Conservation (phyloP, 2,888 invertebrate genomes). For the Biston stratarius region DNA sequence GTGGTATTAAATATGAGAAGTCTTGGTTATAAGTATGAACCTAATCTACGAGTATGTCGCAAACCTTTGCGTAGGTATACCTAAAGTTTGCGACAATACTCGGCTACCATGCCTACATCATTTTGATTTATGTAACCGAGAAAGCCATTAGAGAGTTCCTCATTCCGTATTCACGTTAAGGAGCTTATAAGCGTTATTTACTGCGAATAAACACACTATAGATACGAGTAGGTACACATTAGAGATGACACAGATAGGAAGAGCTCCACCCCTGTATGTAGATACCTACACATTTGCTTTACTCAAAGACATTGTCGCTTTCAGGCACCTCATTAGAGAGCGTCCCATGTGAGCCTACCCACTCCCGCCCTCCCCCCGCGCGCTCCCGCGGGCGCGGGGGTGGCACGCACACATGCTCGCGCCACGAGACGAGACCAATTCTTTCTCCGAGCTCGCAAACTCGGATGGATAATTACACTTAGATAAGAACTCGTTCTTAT, state of each 20-base stretch:
- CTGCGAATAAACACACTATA: conserved; percentile 58
- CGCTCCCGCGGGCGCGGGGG: conserved; percentile 38
- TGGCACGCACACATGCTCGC: conserved; percentile 50
- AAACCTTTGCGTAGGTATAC: not conserved
- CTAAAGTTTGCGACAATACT: conserved; percentile 20
- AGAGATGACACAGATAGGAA: conserved; percentile 62
- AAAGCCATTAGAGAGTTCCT: conserved; percentile 44
- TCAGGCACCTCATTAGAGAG: conserved; percentile 87
- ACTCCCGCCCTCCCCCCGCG: conserved; percentile 58
- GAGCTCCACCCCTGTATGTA: conserved; percentile 78
- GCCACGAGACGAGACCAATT: conserved; percentile 73
- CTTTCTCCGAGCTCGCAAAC: conserved; percentile 83
- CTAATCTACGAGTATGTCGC: not conserved
- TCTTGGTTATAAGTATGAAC: not conserved
- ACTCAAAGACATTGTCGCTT: conserved; percentile 87
- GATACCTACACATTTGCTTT: conserved; percentile 85
- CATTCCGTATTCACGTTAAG: conserved; percentile 47
- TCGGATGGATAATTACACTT: conserved; percentile 84
- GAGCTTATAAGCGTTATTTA: conserved; percentile 50
- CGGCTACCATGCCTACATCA: conserved; percentile 20
- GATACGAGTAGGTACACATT: conserved; percentile 53
- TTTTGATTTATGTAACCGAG: conserved; percentile 40
- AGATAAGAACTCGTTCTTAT: conserved; percentile 76
- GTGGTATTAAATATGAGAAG: conserved; percentile 3
- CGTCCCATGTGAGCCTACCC: conserved; percentile 83